Evolutionary conservation across 2,888 invertebrate species (phyloP), one percentile per base, ranked within the genome.

Genomic region (Argynnis bischoffii): DNA sequence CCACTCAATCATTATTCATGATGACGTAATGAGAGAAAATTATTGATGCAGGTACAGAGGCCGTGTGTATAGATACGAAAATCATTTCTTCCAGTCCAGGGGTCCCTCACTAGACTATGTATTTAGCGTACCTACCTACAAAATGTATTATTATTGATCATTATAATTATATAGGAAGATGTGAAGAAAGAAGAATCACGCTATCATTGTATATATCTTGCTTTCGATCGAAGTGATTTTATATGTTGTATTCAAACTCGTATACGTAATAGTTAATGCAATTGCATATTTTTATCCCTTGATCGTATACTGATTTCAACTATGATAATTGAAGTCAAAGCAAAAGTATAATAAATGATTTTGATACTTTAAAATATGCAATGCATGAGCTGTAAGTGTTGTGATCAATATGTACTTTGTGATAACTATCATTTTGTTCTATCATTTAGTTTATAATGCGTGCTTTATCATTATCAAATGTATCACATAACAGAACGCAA

Each of bases 41-140:
- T 90, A 78, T 92, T 92, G 87, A 86, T 88, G 84, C 92, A 92
- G 92, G 92, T 92, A 92, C 92, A 92, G 90, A 83, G 92, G 90
- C 82, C 92, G 92, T 78, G 91, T 89, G 69, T 92, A 92, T 92
- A 86, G 86, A 86, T 92, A 92, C 91, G 90, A 92, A 88, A 92
- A 91, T 86, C 92, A 92, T 90, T 92, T 92, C 91, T 92, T 92
- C 92, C 89, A 91, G 84, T 85, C 90, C 77, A 85, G 92, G 78
- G 92, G 92, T 81, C 83, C 86, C 67, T 85, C 89, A 74, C 79
- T 92, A 82, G 90, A 92, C 87, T 92, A 92, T 86, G 90, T 92
- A 71, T 92, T 92, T 88, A 92, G 92, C 81, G 90, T 92, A 64
- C 92, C 92, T 74, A 90, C 89, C 73, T 92, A 92, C 85, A 91